A percentile compares a stretch with the other conserved stretches of the same genome.
These are phyloP conservation scores for Thryonomys swinderianus DNA, from an alignment of 2,113 vertebrate species.

Conservation along the genomic window DNA sequence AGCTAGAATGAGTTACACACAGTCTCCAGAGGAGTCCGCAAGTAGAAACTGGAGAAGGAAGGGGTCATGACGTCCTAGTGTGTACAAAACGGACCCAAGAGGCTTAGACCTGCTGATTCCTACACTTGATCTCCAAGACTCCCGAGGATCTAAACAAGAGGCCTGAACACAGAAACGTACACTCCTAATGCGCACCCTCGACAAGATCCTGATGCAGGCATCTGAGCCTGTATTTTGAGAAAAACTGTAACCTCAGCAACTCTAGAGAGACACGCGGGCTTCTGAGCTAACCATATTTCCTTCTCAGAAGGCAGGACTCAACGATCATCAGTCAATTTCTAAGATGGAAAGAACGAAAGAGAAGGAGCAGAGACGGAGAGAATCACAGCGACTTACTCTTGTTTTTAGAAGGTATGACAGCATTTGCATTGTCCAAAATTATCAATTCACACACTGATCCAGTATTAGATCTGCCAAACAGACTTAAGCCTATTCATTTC, in stretches of 20 bases:
- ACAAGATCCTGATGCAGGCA: neutral
- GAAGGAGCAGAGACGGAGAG: neutral
- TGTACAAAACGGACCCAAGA: neutral
- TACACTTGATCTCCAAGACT: neutral
- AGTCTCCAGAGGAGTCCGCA: neutral
- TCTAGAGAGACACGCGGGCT: neutral
- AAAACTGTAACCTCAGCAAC: neutral
- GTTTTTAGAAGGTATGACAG: neutral
- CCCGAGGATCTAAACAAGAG: neutral
- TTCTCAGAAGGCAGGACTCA: neutral
- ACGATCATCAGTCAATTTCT: neutral
- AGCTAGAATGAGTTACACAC: neutral
- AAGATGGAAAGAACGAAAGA: neutral
- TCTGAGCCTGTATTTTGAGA: neutral
- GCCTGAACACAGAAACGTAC: neutral
- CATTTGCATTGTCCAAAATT: neutral
- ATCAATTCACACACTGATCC: neutral
- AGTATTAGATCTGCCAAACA: neutral
- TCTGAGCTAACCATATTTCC: neutral
- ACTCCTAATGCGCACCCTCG: neutral
- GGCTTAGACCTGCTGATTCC: neutral
- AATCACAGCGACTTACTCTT: neutral
- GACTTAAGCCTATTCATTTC: neutral
- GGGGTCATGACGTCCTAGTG: neutral
- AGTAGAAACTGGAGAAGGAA: neutral